These are phyloP conservation scores for Armadillidium nasatum DNA, from an alignment of 1,140 invertebrate species.

Conservation along the genomic window DNA sequence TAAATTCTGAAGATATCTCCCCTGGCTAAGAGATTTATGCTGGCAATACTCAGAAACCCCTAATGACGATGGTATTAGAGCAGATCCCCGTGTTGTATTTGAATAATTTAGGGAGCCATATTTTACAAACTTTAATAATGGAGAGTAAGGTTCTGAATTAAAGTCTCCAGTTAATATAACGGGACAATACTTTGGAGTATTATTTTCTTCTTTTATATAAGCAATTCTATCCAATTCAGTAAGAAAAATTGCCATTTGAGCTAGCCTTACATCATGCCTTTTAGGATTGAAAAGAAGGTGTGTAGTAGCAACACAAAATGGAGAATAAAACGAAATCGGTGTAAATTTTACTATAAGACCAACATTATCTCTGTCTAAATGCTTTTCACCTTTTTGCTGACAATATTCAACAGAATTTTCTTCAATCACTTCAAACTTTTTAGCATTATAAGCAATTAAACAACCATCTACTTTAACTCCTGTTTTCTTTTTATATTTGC, in stretches of 20 bases:
- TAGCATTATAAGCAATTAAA: constrained; percentile 70
- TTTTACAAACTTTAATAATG: constrained; percentile 57
- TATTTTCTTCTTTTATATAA: constrained; percentile 51
- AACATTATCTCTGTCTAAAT: constrained; percentile 82
- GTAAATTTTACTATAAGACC: constrained; percentile 70
- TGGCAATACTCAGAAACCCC: constrained; percentile 64
- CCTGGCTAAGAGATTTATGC: constrained; percentile 55
- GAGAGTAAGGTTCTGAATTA: constrained; percentile 67
- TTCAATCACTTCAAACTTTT: constrained; percentile 61
- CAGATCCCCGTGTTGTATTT: constrained; percentile 45
- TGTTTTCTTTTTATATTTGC: constrained; percentile 69
- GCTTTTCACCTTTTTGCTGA: constrained; percentile 48
- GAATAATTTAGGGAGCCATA: constrained; percentile 61
- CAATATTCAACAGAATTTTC: constrained; percentile 60
- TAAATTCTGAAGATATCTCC: constrained; percentile 40
- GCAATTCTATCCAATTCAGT: constrained; percentile 75
- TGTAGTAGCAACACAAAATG: constrained; percentile 68
- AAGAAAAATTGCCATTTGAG: constrained; percentile 70
- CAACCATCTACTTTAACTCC: constrained; percentile 70
- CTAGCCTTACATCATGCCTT: constrained; percentile 78
- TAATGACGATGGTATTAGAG: constrained; percentile 55
- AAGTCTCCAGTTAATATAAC: constrained; percentile 85
- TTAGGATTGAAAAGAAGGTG: constrained; percentile 90
- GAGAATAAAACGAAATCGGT: constrained; percentile 13
- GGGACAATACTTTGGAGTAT: constrained; percentile 59